Conservation (phyloP, 2,113 vertebrate species). For the Narcine bancroftii region DNA sequence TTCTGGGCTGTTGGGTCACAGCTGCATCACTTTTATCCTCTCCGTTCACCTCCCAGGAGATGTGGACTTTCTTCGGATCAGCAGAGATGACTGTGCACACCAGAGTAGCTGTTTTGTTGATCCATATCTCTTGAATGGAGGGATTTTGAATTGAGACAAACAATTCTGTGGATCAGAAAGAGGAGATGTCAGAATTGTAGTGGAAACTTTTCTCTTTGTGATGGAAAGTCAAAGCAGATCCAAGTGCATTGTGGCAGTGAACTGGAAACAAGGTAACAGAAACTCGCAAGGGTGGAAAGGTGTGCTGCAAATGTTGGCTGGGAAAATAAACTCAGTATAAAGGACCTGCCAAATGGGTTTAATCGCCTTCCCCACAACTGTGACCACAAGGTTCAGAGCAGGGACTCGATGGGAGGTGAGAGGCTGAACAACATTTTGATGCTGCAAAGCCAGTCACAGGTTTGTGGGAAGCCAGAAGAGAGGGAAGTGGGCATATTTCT, state of each 20-base stretch:
- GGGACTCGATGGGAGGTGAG: no score
- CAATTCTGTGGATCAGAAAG: not conserved
- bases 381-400: no score
- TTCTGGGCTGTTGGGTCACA: not conserved
- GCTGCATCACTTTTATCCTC: not conserved
- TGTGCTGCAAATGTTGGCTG: not conserved
- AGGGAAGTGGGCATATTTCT: no score
- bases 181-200: not conserved
- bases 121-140: not conserved
- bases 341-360: no score
- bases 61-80: not conserved
- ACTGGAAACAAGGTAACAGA: not conserved
- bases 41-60: not conserved
- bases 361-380: no score
- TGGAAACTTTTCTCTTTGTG: no score
- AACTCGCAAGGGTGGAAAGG: not conserved
- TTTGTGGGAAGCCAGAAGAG: no score
- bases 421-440: no score
- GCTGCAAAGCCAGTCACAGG: no score
- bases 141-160: not conserved
- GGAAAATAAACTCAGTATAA: not conserved
- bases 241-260: not conserved
- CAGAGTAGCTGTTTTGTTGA: not conserved
- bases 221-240: not conserved
- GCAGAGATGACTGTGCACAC: not conserved